Base-by-base conservation (phyloP, 2,797 vertebrate species). In the Myripristis jacobus region DNA sequence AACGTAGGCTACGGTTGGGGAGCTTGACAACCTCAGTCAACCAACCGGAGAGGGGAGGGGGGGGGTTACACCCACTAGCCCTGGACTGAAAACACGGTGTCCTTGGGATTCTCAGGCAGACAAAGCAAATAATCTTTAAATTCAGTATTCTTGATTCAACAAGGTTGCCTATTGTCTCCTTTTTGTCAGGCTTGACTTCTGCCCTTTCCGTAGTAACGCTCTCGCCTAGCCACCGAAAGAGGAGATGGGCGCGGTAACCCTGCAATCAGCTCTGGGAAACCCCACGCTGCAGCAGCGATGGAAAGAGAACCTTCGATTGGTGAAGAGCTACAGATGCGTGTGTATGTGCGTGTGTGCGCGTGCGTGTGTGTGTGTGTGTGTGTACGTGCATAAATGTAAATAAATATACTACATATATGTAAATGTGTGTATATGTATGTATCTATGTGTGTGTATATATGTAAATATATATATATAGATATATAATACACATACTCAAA, bases 181-280 rank as follows among this genome's bases (percentile, higher is more conserved):
- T 67, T 80, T 24, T 51, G 71, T 62, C 70, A 62, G 81, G 71
- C 81, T 83, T 83, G 77, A 75, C 90, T 86, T 85, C 82, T 89
- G 74, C 81, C 77, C 86, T 88, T 81, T 80, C 84, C 64, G 79
- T 80, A 83, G 72, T 69, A 78, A 57, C 79, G 53, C 79, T 75
- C 73, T 87, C 64, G 85, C 87, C 88, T 93, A 85, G 92, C 93
- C 93, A 94, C 93, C 87, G 90, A 94, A 87, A 88, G 79, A 83
- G 58, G 86, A 92, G 91, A 93, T 94, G 94, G 94, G 94, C 93
- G 94, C 94, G 94, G 94, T 95, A 91, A 95, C 94, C 94, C 94
- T 95, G 94, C 94, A 92, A 80, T 92, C 75, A 70, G 90, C 85
- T 66, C 81, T 79, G 92, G 94, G 94, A 95, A 95, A 95, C 94